These are phyloP conservation scores for Malurus alboscapulatus DNA, from an alignment of 2,113 vertebrate genomes.

Conservation along the genomic window DNA sequence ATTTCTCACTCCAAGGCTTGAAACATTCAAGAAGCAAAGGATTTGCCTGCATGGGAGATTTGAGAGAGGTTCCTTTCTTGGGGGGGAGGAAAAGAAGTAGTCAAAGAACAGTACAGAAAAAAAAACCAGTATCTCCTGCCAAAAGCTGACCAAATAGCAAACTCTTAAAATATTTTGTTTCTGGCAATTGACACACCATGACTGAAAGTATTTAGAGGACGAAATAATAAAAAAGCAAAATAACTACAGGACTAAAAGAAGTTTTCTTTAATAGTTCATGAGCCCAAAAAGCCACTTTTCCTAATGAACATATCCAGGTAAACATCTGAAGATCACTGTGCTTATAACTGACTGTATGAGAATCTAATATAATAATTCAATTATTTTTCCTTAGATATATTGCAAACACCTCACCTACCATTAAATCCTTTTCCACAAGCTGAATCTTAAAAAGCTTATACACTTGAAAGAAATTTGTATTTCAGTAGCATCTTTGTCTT, in stretches of 20 bases:
- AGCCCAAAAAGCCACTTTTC: neutral
- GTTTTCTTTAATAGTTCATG: neutral
- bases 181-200: neutral
- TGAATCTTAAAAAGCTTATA: neutral
- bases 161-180: neutral
- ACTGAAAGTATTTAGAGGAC: neutral
- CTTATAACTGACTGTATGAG: neutral
- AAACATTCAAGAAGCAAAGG: neutral
- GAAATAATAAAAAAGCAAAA: neutral
- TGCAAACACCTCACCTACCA: neutral
- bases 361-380: neutral
- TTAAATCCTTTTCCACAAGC: neutral
- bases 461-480: neutral
- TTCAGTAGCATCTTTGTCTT: neutral
- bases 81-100: neutral
- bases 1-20: neutral
- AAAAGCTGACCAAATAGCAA: neutral
- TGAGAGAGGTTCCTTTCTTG: neutral
- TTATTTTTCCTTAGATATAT: neutral
- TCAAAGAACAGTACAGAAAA: neutral
- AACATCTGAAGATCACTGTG: neutral
- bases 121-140: neutral
- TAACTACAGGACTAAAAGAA: neutral
- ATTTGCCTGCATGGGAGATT: neutral
- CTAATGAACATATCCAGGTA: neutral